These are phyloP conservation scores for Neosalanx taihuensis DNA, from an alignment of 2,797 vertebrate genomes.

Conservation along the genomic window DNA sequence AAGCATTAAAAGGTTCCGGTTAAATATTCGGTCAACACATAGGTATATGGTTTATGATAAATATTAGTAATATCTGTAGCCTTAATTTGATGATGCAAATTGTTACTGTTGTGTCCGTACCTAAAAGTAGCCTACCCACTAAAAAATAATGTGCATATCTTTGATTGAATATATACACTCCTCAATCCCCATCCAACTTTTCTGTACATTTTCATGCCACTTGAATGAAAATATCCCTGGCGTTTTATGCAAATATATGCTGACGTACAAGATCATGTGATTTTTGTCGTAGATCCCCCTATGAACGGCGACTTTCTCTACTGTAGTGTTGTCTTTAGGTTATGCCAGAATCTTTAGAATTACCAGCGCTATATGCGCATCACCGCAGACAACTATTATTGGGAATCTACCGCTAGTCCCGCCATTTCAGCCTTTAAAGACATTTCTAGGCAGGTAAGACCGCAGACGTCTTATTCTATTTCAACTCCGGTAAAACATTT, in stretches of 20 bases:
- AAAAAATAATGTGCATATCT: background rate
- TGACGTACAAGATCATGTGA: slow-evolving; percentile 96
- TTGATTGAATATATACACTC: background rate
- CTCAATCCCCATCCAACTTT: slow-evolving; percentile 68
- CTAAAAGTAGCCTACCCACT: background rate
- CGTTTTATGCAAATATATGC: slow-evolving; percentile 93
- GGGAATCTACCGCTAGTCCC: slow-evolving; percentile 62
- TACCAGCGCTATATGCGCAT: slow-evolving; percentile 61
- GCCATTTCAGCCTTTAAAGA: slow-evolving; percentile 51
- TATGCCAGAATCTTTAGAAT: slow-evolving; percentile 70
- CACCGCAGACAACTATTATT: slow-evolving; percentile 60
- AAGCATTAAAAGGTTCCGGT: background rate
- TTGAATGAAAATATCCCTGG: slow-evolving; percentile 77
- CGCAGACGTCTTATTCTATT: slow-evolving; percentile 49
- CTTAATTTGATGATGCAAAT: background rate
- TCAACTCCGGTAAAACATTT: slow-evolving; percentile 35
- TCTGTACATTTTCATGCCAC: slow-evolving; percentile 71
- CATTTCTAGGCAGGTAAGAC: slow-evolving; percentile 79
- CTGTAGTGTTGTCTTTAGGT: slow-evolving; percentile 68
- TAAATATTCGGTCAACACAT: background rate
- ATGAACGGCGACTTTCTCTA: slow-evolving; percentile 73
- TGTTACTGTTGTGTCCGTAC: background rate
- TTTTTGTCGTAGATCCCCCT: slow-evolving; percentile 87
- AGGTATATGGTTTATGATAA: slow-evolving; percentile 1
- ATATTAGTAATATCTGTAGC: background rate